phyloP scores from a whole-genome alignment of 2,113 vertebrate species.

The Ancistrus triradiatus region DNA sequence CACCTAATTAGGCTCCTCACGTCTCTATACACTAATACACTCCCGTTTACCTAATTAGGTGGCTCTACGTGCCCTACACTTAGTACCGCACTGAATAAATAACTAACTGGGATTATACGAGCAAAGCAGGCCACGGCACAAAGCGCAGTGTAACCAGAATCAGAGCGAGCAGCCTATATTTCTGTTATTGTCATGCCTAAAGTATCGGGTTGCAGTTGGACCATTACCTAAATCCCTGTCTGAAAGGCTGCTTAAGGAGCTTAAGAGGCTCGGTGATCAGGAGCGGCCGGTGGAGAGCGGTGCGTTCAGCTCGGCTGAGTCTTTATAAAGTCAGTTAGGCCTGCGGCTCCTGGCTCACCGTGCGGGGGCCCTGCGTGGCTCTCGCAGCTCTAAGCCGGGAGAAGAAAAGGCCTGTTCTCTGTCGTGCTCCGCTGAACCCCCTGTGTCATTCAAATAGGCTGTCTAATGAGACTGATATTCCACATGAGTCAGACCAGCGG shows the following conservation, averaged over 20 bases:
- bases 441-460: constrained; percentile 23
- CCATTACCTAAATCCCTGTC: constrained; percentile 45
- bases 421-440: constrained; percentile 22
- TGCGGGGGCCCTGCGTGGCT: constrained; percentile 7
- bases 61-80: background rate
- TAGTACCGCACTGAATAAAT: background rate
- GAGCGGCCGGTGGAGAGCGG: constrained; percentile 39
- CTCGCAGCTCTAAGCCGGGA: constrained; percentile 7
- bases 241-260: constrained; percentile 45
- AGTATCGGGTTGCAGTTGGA: constrained; percentile 39
- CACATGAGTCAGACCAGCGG: constrained; percentile 20
- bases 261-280: constrained; percentile 40
- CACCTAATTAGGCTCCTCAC: too few species aligned
- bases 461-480: constrained; percentile 19
- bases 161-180: constrained; percentile 15
- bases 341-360: constrained; percentile 24
- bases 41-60: background rate
- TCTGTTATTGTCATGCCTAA: constrained; percentile 26
- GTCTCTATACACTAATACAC: too few species aligned
- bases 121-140: constrained; percentile 12
- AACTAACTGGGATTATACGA: constrained; percentile 7
- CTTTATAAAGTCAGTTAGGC: constrained; percentile 44
- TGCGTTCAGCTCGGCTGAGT: constrained; percentile 46
- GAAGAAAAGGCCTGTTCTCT: constrained; percentile 3
- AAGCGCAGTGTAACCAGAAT: constrained; percentile 11